These are phyloP conservation scores for Gambusia yucatana DNA, from an alignment of 2,797 vertebrate species.

Conservation along the genomic window DNA sequence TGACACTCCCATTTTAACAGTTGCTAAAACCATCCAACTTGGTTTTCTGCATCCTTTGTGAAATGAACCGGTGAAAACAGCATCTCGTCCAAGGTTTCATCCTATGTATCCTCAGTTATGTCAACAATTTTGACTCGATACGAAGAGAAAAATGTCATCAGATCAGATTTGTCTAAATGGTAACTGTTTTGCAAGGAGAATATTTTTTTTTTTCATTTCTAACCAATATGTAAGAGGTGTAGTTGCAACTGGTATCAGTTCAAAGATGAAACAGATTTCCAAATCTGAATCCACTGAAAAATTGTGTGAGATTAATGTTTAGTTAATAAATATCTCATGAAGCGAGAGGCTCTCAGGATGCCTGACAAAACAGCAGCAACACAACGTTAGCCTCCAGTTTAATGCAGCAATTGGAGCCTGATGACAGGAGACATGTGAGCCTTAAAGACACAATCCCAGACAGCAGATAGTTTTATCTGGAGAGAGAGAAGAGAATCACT, in stretches of 20 bases:
- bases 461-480: slow-evolving; percentile 1
- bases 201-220: background rate
- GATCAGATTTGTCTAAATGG: background rate
- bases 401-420: background rate
- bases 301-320: background rate
- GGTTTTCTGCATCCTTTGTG: background rate
- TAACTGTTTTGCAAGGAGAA: background rate
- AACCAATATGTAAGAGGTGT: background rate
- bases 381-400: background rate
- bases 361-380: background rate
- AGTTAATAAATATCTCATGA: background rate
- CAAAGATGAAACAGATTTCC: background rate
- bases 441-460: slow-evolving; percentile 1
- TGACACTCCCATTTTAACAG: background rate
- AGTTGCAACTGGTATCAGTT: background rate
- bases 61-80: background rate
- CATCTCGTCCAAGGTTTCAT: background rate
- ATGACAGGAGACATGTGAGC: background rate
- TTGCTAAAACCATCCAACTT: background rate
- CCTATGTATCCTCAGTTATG: background rate
- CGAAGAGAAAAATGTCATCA: background rate
- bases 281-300: background rate
- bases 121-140: background rate
- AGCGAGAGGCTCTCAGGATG: background rate
- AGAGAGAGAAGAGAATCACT: slow-evolving; percentile 22